Percentiles rank a stretch among this genome's conserved stretches.
phyloP scores from a whole-genome alignment of 2,797 vertebrate genomes.

The Falco cherrug region DNA sequence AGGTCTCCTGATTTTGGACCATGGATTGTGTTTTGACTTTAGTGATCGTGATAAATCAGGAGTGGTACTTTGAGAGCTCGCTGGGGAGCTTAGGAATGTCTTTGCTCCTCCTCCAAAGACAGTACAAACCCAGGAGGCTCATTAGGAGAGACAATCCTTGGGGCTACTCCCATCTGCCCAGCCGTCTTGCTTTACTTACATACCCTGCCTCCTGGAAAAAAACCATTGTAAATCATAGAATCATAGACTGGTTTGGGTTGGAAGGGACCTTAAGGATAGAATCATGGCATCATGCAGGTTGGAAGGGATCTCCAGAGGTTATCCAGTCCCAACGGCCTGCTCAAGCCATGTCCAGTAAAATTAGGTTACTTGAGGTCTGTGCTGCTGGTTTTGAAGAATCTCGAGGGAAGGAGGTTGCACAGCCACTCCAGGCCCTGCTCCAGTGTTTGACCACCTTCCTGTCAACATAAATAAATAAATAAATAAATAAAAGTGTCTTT shows the following conservation, averaged over 20 bases:
- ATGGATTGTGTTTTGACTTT: not conserved
- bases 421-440: not conserved
- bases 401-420: not conserved
- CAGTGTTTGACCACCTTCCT: not conserved
- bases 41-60: not conserved
- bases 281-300: not conserved
- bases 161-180: not conserved
- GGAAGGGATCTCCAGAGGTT: not conserved
- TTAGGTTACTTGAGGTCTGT: not conserved
- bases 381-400: not conserved
- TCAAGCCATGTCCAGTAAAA: not conserved
- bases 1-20: not conserved
- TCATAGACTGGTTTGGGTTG: not conserved
- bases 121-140: not conserved
- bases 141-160: not conserved
- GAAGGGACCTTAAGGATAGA: not conserved
- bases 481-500: not conserved
- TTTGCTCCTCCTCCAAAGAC: not conserved
- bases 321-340: not conserved
- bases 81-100: not conserved
- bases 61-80: not conserved
- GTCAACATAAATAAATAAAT: not conserved
- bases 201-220: not conserved
- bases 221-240: not conserved
- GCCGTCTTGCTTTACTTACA: not conserved